These are phyloP conservation scores for Onthophagus taurus DNA, from an alignment of 1,140 invertebrate species.

Conservation along the genomic window DNA sequence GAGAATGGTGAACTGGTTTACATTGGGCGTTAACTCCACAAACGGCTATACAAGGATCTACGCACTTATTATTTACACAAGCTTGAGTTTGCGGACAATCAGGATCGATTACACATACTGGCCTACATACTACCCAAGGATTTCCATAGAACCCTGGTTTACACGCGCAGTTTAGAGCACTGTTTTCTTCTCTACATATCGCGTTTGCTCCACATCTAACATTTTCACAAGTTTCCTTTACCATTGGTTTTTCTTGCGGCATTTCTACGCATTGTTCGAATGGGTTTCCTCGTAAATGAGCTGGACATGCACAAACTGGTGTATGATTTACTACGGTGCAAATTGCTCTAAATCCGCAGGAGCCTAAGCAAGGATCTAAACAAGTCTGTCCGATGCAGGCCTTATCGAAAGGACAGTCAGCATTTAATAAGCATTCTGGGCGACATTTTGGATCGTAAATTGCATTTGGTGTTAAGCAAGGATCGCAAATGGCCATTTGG, in stretches of 20 bases:
- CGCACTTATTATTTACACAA: constrained; percentile 71
- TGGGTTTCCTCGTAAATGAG: constrained; percentile 68
- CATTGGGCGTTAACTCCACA: constrained; percentile 69
- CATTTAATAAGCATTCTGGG: constrained; percentile 66
- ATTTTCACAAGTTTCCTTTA: constrained; percentile 50
- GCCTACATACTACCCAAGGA: constrained; percentile 61
- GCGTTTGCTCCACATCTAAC: constrained; percentile 66
- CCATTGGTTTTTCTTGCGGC: constrained; percentile 25
- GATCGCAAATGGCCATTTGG: constrained; percentile 67
- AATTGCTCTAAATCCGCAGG: constrained; percentile 68
- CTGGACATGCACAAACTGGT: constrained; percentile 65
- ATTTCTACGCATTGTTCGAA: constrained; percentile 62
- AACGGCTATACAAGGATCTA: constrained; percentile 65
- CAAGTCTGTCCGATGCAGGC: constrained; percentile 69
- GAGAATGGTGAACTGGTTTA: constrained; percentile 64
- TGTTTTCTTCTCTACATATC: constrained; percentile 50
- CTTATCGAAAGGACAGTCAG: constrained; percentile 67
- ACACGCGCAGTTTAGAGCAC: constrained; percentile 53
- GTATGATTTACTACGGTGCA: constrained; percentile 67
- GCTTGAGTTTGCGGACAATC: constrained; percentile 59
- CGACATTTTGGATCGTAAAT: constrained; percentile 59
- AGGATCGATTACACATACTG: constrained; percentile 70
- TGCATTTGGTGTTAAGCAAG: constrained; percentile 57
- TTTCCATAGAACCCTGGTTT: constrained; percentile 59
- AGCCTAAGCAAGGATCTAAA: constrained; percentile 69